These are phyloP conservation scores for Hirudinaria manillensis DNA, from an alignment of 2,888 invertebrate genomes.

Conservation along the genomic window DNA sequence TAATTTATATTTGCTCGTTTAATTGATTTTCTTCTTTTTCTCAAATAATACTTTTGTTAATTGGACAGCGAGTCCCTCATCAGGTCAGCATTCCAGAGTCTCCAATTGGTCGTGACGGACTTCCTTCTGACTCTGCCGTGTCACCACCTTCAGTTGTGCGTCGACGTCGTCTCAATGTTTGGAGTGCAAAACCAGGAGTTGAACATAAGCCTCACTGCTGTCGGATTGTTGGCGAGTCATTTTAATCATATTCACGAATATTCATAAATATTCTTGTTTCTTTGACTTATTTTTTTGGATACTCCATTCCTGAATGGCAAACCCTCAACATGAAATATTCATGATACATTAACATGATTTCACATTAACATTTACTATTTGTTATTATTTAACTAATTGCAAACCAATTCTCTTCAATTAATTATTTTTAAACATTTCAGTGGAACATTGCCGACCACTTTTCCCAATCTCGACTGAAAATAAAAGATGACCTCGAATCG, in stretches of 20 bases:
- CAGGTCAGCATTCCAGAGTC: slow-evolving; percentile 87
- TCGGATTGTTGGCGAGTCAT: slow-evolving; percentile 77
- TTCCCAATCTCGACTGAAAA: slow-evolving; percentile 78
- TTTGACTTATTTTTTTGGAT: neutral
- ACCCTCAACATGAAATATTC: neutral
- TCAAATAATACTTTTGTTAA: neutral
- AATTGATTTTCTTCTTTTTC: neutral
- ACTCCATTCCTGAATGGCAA: neutral
- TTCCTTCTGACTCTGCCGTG: slow-evolving; percentile 86
- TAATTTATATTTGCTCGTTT: neutral
- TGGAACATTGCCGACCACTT: slow-evolving; percentile 98
- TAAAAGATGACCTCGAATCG: slow-evolving; percentile 45
- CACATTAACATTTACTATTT: no score
- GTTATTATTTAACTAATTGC: no score
- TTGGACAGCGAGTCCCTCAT: slow-evolving; percentile 69
- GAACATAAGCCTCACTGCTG: slow-evolving; percentile 92
- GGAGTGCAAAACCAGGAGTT: slow-evolving; percentile 91
- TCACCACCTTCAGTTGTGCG: slow-evolving; percentile 79
- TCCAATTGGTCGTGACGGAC: slow-evolving; percentile 89
- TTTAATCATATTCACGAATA: neutral
- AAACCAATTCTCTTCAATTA: no score
- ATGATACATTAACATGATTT: no score
- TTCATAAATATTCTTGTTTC: neutral
- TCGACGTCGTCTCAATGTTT: slow-evolving; percentile 88
- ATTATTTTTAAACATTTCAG: slow-evolving; percentile 57